Evolutionary conservation across 2,888 invertebrate species (phyloP).

Genomic region (Ormyrus thymus): DNA sequence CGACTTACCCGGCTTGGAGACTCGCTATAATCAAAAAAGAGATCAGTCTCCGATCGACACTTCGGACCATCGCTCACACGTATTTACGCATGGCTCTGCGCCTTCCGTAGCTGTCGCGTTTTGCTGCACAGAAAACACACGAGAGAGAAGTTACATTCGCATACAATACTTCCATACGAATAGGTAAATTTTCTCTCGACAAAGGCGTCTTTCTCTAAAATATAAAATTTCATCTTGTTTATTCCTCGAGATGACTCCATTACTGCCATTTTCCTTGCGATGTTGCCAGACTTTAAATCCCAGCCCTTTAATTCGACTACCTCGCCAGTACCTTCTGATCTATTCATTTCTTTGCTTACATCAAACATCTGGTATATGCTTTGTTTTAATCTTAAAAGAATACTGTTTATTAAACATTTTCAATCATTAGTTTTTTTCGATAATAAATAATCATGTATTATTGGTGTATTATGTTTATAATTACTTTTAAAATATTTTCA

Average conservation of each 20-base stretch:
- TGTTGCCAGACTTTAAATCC: constrained; percentile 10
- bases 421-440: no score
- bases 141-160: constrained; percentile 27
- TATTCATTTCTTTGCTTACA: background rate
- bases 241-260: constrained; percentile 2
- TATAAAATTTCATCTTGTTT: constrained; percentile 3
- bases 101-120: background rate
- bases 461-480: no score
- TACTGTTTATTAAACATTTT: no score
- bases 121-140: background rate
- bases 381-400: no score
- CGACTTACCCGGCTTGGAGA: constrained; percentile 41
- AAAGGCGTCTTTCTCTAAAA: constrained; percentile 6
- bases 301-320: no score
- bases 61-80: constrained; percentile 25
- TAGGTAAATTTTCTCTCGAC: constrained; percentile 45
- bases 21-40: constrained; percentile 5
- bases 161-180: constrained; percentile 16
- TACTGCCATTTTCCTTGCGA: constrained; percentile 1
- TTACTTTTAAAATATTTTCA: no score
- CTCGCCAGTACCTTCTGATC: no score
- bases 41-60: constrained; percentile 46
- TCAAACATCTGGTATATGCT: no score
- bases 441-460: background rate
- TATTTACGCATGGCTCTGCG: background rate